Evolutionary conservation across 2,113 vertebrate genomes (phyloP), one percentile per base, ranked within the genome.

Genomic region (Lampris megalopsis): DNA sequence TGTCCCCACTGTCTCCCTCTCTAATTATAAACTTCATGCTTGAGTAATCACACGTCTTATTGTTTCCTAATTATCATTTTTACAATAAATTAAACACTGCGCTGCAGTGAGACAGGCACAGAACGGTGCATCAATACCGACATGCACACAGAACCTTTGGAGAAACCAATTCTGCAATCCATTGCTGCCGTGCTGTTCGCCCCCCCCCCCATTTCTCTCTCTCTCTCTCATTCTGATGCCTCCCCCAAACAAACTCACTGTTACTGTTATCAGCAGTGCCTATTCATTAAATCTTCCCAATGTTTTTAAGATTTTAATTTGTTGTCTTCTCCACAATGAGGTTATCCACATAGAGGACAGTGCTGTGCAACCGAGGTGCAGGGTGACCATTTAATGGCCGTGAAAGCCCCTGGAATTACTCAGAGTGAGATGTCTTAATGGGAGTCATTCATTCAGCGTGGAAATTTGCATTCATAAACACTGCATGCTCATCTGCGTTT

Each of bases 1-100:
- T 90, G 91, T 93, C 89, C 89, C 91, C 88, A 84, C 80, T 72
- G 92, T 91, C 91, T 87, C 89, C 83, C 85, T 91, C 91, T 89
- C 93, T 95, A 94, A 95, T 95, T 95, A 94, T 93, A 93, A 94
- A 93, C 92, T 88, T 92, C 92, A 87, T 91, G 94, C 94, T 92
- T 94, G 93, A 94, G 91, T 94, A 94, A 93, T 92, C 92, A 90
- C 91, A 92, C 82, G 91, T 94, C 91, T 92, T 92, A 91, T 93
- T 91, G 89, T 92, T 91, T 89, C 87, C 92, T 95, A 94, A 94
- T 95, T 94, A 94, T 90, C 90, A 93, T 95, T 93, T 94, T 94
- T 94, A 93, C 94, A 93, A 94, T 94, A 94, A 94, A 95, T 93
- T 93, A 93, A 94, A 92, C 91, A 91, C 89, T 75, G 87, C 73